Evolutionary conservation across 1,140 invertebrate genomes (phyloP), one percentile per base, ranked within the genome.

Genomic region (Microplitis demolitor): DNA sequence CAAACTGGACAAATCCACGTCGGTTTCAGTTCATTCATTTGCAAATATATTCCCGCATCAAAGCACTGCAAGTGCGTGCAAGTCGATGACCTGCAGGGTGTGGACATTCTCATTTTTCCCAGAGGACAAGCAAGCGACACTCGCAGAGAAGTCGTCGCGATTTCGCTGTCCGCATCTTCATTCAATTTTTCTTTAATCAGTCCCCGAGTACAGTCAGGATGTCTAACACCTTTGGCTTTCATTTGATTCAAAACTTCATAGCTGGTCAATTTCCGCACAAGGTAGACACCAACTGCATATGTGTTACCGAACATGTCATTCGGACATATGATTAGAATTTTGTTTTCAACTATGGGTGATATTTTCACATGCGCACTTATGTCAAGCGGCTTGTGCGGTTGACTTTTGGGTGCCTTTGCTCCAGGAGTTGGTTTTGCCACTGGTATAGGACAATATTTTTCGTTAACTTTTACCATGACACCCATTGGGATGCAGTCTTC

Each of bases 1-100:
- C 98, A 99, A 4, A 99, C 97, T 2, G 98, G 97, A 89, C 98
- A 99, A 75, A 94, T 93, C 98, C 98, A 99, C 1, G 96, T 98
- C 16, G 98, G 97, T 83, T 98, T 99, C 45, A 96, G 91, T 85
- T 99, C 98, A 84, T 99, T 99, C 98, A 99, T 99, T 91, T 97
- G 95, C 69, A 99, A 88, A 87, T 95, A 99, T 39, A 97, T 88
- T 3, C 91, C 93, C 0, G 97, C 97, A 89, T 99, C 98, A 84
- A 99, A 99, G 88, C 98, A 99, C 85, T 99, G 98, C 66, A 99
- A 88, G 90, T 99, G 98, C 33, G 91, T 92, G 83, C 98, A 99
- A 0, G 94, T 95, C 11, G 91, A 93, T 0, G 97, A 90, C 60
- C 97, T 91, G 84, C 95, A 97, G 0, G 98, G 98, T 61, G 95